Evolutionary conservation across 2,888 invertebrate genomes (phyloP), one percentile per base, ranked within the genome.

Genomic region (Caenorhabditis doughertyi): DNA sequence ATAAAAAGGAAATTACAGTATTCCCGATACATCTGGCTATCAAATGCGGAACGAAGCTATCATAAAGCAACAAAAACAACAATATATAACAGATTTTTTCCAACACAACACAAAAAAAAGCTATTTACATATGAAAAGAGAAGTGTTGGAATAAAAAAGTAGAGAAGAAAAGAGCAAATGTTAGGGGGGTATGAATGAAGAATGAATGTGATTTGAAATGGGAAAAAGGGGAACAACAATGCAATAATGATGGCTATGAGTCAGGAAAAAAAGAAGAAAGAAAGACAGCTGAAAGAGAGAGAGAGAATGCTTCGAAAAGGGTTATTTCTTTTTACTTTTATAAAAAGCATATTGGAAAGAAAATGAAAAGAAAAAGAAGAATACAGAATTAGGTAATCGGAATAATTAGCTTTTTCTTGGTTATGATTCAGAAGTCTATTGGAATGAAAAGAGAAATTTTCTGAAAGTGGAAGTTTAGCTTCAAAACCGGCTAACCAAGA

Each of bases 81-180:
- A 39, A 39, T 39, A 9, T 39, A 13, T 39, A 39, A 16, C 9
- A 13, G 44, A 47, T 47, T 13, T 47, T 47, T n/a, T 18, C n/a
- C 18, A 39, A 39, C 18, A n/a, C n/a, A n/a, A n/a, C n/a, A n/a
- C n/a, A n/a, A 18, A 47, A 42, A 18, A 47, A 18, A 47, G 44
- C n/a, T 4, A n/a, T 3, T 18, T 18, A n/a, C 44, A 47, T 2
- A n/a, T 32, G 42, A 27, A 51, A 32, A 44, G n/a, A n/a, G n/a
- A n/a, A n/a, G n/a, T n/a, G n/a, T 35, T 29, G 71, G 47, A 60
- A 58, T 21, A 60, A 47, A 60, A 51, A 71, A 16, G 49, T 9
- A 49, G 71, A 71, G 58, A 58, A n/a, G 29, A 42, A 53, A 18
- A 53, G 56, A 68, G 56, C 39, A 27, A 55, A 29, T 16, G 39